A percentile compares a stretch with the other conserved stretches of the same genome.
phyloP scores from a whole-genome alignment of 2,888 invertebrate species.

The Heteromurus nitidus region DNA sequence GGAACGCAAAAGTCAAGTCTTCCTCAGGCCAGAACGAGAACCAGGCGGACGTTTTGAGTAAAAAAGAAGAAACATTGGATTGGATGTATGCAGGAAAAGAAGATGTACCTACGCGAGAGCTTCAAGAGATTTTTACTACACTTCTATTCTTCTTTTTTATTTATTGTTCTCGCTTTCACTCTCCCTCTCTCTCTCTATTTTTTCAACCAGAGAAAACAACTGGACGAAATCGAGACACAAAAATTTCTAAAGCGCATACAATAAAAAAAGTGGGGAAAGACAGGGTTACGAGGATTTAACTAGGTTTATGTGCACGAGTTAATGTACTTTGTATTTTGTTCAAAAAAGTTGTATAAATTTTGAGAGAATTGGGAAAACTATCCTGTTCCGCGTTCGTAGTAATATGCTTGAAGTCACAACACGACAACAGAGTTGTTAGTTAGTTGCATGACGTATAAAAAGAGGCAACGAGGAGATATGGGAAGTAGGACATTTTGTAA shows the following conservation, averaged over 20 bases:
- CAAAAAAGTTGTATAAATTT: background rate
- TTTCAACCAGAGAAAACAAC: too few species aligned
- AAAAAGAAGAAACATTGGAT: too few species aligned
- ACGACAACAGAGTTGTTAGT: background rate
- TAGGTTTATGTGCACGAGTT: background rate
- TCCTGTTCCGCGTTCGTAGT: background rate
- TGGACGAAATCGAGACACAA: background rate
- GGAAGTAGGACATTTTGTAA: background rate
- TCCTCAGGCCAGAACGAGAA: background rate
- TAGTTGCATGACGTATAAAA: too few species aligned
- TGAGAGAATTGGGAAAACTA: too few species aligned
- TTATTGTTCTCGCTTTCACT: background rate
- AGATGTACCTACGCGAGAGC: too few species aligned
- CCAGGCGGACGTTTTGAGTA: too few species aligned
- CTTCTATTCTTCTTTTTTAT: background rate
- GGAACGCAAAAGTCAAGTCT: conserved; percentile 1
- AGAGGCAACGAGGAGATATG: background rate
- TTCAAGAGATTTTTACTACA: too few species aligned
- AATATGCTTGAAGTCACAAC: background rate
- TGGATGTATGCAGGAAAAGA: too few species aligned
- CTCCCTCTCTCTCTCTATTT: too few species aligned
- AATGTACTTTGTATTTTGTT: background rate
- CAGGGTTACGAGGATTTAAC: conserved; percentile 3
- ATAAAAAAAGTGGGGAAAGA: background rate
- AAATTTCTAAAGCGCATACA: background rate